Percentiles rank a stretch among this genome's conserved stretches.
These are phyloP conservation scores for Cephus pulcher DNA, from an alignment of 2,888 invertebrate species.

Conservation along the genomic window DNA sequence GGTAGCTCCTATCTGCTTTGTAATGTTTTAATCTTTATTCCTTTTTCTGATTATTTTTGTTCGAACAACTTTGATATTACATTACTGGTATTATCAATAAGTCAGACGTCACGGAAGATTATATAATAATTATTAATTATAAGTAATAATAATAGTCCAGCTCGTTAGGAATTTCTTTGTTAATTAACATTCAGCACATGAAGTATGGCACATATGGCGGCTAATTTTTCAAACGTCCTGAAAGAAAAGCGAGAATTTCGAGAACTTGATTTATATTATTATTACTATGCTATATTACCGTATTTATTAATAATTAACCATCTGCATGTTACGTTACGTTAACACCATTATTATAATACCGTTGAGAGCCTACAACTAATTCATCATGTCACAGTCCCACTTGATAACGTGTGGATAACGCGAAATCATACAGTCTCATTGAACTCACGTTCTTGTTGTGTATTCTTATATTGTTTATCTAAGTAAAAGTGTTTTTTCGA, in stretches of 20 bases:
- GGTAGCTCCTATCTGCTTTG: background rate
- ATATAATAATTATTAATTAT: background rate
- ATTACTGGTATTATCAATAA: background rate
- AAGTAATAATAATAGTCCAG: background rate
- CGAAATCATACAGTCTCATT: background rate
- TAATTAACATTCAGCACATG: background rate
- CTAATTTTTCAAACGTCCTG: background rate
- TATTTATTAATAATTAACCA: background rate
- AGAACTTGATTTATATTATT: background rate
- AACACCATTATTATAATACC: background rate
- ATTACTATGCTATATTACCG: background rate
- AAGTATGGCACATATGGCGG: background rate
- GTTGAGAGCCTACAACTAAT: background rate
- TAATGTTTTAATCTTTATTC: background rate
- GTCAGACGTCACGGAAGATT: background rate
- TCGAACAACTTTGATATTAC: background rate
- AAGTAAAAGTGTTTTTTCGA: slow-evolving; percentile 15
- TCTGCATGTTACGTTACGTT: background rate
- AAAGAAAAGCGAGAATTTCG: background rate
- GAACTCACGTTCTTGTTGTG: slow-evolving; percentile 16
- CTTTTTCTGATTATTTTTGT: background rate
- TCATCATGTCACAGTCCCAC: background rate
- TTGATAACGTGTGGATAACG: background rate
- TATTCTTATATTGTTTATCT: slow-evolving; percentile 28
- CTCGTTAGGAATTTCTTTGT: background rate